Evolutionary conservation across 2,888 invertebrate genomes (phyloP).

Genomic region (Cephus nigrinus): DNA sequence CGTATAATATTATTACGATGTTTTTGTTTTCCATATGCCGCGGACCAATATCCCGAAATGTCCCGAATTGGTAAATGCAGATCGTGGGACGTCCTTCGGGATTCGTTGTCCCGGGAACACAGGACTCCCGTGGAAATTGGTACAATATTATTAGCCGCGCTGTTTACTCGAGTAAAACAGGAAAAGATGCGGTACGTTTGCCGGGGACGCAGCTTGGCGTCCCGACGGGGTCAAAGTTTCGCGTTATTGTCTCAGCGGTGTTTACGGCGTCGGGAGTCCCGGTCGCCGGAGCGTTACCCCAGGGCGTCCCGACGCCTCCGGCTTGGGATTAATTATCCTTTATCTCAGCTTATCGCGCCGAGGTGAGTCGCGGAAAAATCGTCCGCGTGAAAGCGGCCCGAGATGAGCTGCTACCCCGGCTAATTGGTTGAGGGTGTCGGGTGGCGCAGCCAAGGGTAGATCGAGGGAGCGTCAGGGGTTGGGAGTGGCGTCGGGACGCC

Average conservation of each 20-base stretch:
- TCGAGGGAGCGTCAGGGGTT: constrained; percentile 22
- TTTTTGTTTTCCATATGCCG: neutral
- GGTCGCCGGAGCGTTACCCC: constrained; percentile 11
- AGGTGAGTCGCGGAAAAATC: constrained; percentile 24
- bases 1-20: neutral
- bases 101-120: neutral
- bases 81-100: neutral
- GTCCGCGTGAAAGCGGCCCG: constrained; percentile 25
- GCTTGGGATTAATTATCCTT: constrained; percentile 31
- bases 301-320: constrained; percentile 17
- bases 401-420: constrained; percentile 22
- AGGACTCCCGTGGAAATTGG: neutral
- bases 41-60: neutral
- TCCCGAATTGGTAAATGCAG: neutral
- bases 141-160: neutral
- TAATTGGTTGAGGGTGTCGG: neutral
- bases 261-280: constrained; percentile 5
- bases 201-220: neutral
- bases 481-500: constrained; percentile 12
- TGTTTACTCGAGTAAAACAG: neutral
- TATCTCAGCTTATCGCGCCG: constrained; percentile 31
- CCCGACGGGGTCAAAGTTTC: neutral
- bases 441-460: constrained; percentile 7
- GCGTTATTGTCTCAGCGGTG: constrained; percentile 11
- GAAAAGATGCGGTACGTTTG: neutral